Base-by-base conservation (phyloP, 2,113 vertebrate species). In the Choloepus hoffmanni region DNA sequence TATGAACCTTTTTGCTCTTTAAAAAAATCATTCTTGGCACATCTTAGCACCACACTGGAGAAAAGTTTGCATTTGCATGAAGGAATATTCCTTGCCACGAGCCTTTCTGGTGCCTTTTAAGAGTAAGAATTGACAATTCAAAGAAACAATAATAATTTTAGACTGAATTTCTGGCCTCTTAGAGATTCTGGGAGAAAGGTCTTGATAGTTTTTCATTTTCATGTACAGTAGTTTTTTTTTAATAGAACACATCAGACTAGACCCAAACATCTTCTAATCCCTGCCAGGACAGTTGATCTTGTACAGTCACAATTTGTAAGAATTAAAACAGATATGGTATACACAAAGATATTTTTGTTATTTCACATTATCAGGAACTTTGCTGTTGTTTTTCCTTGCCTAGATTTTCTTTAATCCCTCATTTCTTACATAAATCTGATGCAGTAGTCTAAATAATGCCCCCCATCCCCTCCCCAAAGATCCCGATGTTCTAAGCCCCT, bases 21-120 rank as follows among this genome's bases (percentile, higher is more conserved):
- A 85, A 85, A 93, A 65, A 93, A 94, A 74, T 96, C 67, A 85
- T 96, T 95, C 94, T 89, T 72, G 45, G 92, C 85, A 93, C 70
- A 85, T 74, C 73, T 89, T 89, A 48, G 21, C 78, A 70, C 45
- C n/a, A 91, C 58, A 58, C 70, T 67, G 23, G 12, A 94, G 74
- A n/a, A 93, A 45, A 87, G 76, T 7, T 85, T 73, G 0, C 26
- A 72, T 96, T 94, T 74, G 74, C n/a, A 92, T 82, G 30, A 93
- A 50, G 65, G 24, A 92, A 3, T 68, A 85, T 11, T 48, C 19
- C 55, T 87, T 76, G 74, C 90, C 60, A n/a, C 14, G n/a, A 86
- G 73, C 67, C 70, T 86, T 83, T 48, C 77, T 82, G 23, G 63
- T 68, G 78, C 26, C 88, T 85, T 45, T 89, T 55, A 88, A 76